Percentiles rank a stretch among this genome's conserved stretches.
Conservation (phyloP, 2,797 vertebrate genomes). For the Gobio occitaniae region DNA sequence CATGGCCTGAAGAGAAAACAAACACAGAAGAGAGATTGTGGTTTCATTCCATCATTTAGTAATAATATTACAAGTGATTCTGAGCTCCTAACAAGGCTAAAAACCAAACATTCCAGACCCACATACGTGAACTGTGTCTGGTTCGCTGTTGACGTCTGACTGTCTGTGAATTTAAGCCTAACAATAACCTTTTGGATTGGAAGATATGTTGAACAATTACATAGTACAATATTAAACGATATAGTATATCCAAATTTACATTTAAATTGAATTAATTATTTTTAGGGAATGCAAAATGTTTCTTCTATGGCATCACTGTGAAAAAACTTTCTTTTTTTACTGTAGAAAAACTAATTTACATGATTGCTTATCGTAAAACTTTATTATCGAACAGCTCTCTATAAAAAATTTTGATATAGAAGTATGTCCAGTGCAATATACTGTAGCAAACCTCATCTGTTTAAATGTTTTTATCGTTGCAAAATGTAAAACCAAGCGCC, state of each 20-base stretch:
- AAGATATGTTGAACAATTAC: neutral
- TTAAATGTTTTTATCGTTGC: neutral
- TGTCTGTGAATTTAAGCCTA: neutral
- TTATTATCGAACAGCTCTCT: neutral
- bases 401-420: neutral
- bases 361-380: neutral
- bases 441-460: neutral
- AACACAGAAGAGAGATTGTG: slow-evolving; percentile 29
- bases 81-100: slow-evolving; percentile 4
- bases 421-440: neutral
- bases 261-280: neutral
- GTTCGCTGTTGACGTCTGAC: slow-evolving; percentile 3
- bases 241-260: neutral
- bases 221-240: neutral
- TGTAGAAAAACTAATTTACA: no score
- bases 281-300: neutral
- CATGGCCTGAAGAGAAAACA: slow-evolving; percentile 55
- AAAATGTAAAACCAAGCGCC: no score
- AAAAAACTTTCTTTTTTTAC: neutral
- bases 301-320: neutral
- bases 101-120: slow-evolving; percentile 15
- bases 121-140: neutral
- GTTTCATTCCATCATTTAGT: neutral
- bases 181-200: neutral
- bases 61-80: slow-evolving; percentile 9